Evolutionary conservation across 2,888 invertebrate species (phyloP).

Genomic region (Sphaerophoria taeniata): DNA sequence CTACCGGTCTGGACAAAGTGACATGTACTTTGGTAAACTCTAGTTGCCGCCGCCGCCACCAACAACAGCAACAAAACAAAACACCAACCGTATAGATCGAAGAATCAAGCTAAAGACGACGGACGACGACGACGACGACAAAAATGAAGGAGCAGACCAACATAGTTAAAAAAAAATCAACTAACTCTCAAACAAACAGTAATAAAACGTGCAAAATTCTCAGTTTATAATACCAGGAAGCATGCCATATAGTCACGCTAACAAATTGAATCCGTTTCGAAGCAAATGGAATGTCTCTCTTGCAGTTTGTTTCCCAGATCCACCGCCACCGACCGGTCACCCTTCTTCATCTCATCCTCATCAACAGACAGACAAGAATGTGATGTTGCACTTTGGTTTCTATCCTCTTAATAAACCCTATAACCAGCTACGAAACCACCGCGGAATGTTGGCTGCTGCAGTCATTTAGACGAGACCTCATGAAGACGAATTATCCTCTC

Average conservation of each 20-base stretch:
- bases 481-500: conserved; percentile 71
- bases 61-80: conserved; percentile 34
- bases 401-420: background rate
- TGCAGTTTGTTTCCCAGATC: conserved; percentile 34
- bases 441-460: conserved; percentile 26
- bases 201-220: conserved; percentile 74
- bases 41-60: conserved; percentile 41
- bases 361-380: conserved; percentile 46
- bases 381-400: conserved; percentile 53
- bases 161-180: conserved; percentile 33
- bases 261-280: conserved; percentile 72
- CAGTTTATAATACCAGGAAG: conserved; percentile 74
- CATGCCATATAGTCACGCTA: conserved; percentile 74
- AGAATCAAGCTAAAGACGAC: background rate
- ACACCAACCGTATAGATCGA: conserved; percentile 30
- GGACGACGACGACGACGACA: conserved; percentile 43
- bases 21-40: conserved; percentile 68
- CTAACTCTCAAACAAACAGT: conserved; percentile 62
- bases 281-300: conserved; percentile 70
- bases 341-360: background rate
- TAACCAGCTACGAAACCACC: background rate
- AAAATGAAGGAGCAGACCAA: conserved; percentile 54
- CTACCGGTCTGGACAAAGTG: conserved; percentile 61
- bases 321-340: background rate
- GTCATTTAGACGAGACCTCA: conserved; percentile 61